Percentiles rank a stretch among this genome's conserved stretches.
phyloP scores from a whole-genome alignment of 1,140 invertebrate species.

The Cotesia typhae region DNA sequence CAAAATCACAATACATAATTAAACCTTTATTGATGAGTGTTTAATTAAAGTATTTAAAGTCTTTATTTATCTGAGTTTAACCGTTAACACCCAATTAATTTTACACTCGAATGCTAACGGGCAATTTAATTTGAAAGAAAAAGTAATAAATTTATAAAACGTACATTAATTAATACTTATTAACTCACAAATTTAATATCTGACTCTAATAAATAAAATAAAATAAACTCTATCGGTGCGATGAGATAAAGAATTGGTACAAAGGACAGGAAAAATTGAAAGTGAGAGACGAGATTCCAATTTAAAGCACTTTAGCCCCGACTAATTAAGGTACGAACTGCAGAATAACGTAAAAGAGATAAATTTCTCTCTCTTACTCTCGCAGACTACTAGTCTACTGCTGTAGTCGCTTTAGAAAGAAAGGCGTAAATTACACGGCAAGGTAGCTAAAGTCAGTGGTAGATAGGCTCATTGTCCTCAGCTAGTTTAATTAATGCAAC shows the following conservation, averaged over 20 bases:
- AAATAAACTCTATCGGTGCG: conserved; percentile 26
- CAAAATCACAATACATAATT: too few species aligned
- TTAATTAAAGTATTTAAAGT: too few species aligned
- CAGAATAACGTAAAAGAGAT: conserved; percentile 48
- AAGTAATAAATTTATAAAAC: too few species aligned
- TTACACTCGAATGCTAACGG: too few species aligned
- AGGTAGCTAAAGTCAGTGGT: conserved; percentile 41
- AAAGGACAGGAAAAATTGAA: conserved; percentile 45
- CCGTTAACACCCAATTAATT: too few species aligned
- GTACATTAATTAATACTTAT: too few species aligned
- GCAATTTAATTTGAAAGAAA: too few species aligned
- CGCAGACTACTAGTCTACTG: neutral
- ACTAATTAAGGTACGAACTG: conserved; percentile 24
- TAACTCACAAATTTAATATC: too few species aligned
- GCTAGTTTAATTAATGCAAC: conserved; percentile 65
- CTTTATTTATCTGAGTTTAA: too few species aligned
- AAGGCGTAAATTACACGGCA: conserved; percentile 54
- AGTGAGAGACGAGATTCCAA: conserved; percentile 24
- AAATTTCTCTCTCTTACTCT: conserved; percentile 14
- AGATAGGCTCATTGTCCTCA: conserved; percentile 62
- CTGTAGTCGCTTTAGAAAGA: conserved; percentile 41
- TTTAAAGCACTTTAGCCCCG: conserved; percentile 18
- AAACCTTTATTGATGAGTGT: too few species aligned
- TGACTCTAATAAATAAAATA: neutral
- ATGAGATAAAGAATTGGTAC: neutral